Conservation (phyloP, 1,140 invertebrate species). For the Leptopilina boulardi region DNA sequence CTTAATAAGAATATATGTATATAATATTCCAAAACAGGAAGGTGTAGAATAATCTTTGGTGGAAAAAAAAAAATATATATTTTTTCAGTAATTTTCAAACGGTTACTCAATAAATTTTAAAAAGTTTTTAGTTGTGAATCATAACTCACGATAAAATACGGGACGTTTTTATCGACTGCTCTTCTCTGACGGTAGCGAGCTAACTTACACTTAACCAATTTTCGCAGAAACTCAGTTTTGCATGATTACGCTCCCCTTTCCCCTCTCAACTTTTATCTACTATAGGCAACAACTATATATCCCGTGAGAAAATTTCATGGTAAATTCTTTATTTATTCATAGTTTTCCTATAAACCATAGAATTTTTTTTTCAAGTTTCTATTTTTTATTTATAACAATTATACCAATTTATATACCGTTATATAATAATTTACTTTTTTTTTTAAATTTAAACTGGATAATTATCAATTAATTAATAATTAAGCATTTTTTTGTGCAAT, state of each 20-base stretch:
- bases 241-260: constrained; percentile 34
- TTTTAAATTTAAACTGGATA: too few relatives aligned
- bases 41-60: too few relatives aligned
- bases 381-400: too few relatives aligned
- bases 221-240: constrained; percentile 33
- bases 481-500: too few relatives aligned
- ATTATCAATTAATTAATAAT: too few relatives aligned
- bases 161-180: constrained; percentile 51
- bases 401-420: too few relatives aligned
- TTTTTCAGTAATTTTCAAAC: neutral
- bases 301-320: constrained; percentile 36
- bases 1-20: neutral
- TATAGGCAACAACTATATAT: neutral
- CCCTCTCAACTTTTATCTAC: too few relatives aligned
- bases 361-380: too few relatives aligned
- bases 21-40: too few relatives aligned
- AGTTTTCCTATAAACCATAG: neutral
- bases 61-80: neutral
- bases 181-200: constrained; percentile 27
- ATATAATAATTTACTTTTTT: too few relatives aligned
- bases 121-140: constrained; percentile 50
- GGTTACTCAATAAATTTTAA: neutral
- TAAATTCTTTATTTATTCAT: constrained; percentile 17
- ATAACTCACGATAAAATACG: constrained; percentile 67
- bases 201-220: constrained; percentile 29